Conservation (phyloP, 2,888 invertebrate species). For the Apocheima hispidaria region DNA sequence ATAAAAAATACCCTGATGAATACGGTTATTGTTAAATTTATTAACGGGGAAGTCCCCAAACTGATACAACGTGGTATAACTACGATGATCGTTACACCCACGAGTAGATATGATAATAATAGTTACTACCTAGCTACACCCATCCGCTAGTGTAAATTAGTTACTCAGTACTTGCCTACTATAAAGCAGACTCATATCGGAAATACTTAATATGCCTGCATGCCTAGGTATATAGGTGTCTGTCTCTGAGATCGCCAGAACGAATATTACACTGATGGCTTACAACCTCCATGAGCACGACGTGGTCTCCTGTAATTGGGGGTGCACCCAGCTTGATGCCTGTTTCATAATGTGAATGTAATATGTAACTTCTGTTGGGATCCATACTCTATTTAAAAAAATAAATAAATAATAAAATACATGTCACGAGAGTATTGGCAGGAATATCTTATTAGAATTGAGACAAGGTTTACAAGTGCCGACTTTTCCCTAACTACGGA, state of each 20-base stretch:
- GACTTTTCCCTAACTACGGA: too few species aligned
- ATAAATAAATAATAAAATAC: too few species aligned
- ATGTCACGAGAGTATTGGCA: too few species aligned
- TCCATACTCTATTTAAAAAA: too few species aligned
- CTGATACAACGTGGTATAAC: background rate
- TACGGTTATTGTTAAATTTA: constrained; percentile 6
- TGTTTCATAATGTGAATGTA: too few species aligned
- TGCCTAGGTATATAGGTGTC: background rate
- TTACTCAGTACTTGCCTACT: background rate
- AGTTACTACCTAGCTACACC: background rate
- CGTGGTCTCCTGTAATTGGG: too few species aligned
- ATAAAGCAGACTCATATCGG: constrained; percentile 3
- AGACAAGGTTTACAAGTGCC: too few species aligned
- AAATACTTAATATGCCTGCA: constrained; percentile 11
- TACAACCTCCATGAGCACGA: too few species aligned
- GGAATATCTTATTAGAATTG: too few species aligned
- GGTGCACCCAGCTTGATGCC: too few species aligned
- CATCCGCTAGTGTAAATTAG: background rate
- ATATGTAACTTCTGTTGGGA: too few species aligned
- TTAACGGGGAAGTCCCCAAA: constrained; percentile 17
- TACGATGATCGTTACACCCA: background rate
- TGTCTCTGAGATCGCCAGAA: constrained; percentile 9
- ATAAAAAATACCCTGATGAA: background rate
- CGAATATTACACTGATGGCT: too few species aligned
- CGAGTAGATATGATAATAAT: background rate